Percentiles rank a stretch among this genome's conserved stretches.
Conservation (phyloP, 2,888 invertebrate species). For the Periphyllus acericola region DNA sequence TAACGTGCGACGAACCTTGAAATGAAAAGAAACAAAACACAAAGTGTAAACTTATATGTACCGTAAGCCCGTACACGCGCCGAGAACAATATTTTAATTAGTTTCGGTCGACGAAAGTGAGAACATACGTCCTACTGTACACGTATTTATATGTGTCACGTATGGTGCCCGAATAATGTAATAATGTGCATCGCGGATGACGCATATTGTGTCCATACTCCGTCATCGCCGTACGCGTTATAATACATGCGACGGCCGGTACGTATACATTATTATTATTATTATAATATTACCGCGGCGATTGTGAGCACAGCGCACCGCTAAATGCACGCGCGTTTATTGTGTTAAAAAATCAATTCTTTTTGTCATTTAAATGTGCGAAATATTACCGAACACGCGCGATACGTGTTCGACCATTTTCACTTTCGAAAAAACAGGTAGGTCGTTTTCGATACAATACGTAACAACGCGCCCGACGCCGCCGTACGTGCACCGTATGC, state of each 20-base stretch:
- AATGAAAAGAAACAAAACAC: neutral
- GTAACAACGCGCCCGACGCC: too few relatives aligned
- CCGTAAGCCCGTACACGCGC: neutral
- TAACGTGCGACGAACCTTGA: neutral
- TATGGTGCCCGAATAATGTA: neutral
- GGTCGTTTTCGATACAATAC: neutral
- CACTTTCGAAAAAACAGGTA: neutral
- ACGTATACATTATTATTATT: too few relatives aligned
- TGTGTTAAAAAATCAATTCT: slow-evolving; percentile 23
- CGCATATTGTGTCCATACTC: neutral
- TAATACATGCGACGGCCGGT: too few relatives aligned
- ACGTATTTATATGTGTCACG: neutral
- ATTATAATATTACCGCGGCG: too few relatives aligned
- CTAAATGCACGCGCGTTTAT: slow-evolving; percentile 17
- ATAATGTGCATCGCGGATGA: slow-evolving; percentile 2
- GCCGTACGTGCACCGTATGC: neutral
- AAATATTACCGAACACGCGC: neutral
- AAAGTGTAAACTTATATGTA: neutral
- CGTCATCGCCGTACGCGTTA: too few relatives aligned
- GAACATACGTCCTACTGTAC: neutral
- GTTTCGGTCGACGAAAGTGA: slow-evolving; percentile 27
- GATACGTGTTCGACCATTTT: neutral
- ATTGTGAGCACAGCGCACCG: neutral
- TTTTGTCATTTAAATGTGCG: slow-evolving; percentile 38
- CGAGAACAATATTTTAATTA: slow-evolving; percentile 17